Evolutionary conservation across 2,113 vertebrate species (phyloP).

Genomic region (Ptyas mucosa): DNA sequence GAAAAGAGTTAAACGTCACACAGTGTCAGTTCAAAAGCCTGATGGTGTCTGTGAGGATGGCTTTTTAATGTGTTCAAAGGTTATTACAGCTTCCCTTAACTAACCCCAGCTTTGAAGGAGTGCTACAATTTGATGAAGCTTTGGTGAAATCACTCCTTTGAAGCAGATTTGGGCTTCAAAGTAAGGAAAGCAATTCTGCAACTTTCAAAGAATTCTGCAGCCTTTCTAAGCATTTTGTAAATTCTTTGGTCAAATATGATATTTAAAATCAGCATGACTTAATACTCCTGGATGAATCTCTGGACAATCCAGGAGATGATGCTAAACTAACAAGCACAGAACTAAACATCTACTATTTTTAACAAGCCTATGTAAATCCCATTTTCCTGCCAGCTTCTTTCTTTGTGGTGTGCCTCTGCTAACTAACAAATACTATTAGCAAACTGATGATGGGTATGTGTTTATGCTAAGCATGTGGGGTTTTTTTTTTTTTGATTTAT

Average conservation of each 20-base stretch:
- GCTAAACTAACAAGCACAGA: background rate
- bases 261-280: background rate
- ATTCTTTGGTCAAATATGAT: background rate
- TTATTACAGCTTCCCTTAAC: background rate
- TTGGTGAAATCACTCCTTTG: background rate
- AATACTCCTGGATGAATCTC: background rate
- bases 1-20: background rate
- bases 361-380: background rate
- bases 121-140: background rate
- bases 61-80: conserved; percentile 3
- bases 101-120: background rate
- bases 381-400: background rate
- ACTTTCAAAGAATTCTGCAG: background rate
- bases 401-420: background rate
- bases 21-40: background rate
- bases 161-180: background rate
- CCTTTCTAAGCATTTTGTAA: background rate
- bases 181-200: background rate
- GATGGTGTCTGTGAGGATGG: background rate
- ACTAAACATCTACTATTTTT: background rate
- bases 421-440: background rate
- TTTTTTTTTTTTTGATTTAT: no score
- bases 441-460: background rate
- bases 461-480: background rate
- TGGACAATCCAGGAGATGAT: background rate